Evolutionary conservation across 2,113 vertebrate species (phyloP).

Genomic region (Dryoscopus gambensis): DNA sequence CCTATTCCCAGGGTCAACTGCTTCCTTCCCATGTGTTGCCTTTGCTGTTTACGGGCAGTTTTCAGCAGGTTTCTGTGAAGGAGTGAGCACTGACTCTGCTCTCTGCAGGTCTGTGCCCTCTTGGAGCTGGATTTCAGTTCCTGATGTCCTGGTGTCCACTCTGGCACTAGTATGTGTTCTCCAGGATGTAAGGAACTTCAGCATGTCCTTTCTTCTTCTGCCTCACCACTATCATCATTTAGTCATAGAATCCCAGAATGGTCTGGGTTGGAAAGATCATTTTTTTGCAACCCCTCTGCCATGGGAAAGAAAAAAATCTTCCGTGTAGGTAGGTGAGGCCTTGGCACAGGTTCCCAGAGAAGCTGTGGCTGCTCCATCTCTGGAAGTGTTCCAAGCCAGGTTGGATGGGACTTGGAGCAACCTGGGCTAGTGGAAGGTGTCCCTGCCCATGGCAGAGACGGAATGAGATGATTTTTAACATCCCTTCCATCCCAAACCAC

Average conservation of each 20-base stretch:
- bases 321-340: not conserved
- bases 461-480: not conserved
- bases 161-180: not conserved
- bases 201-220: not conserved
- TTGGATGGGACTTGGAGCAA: accelerated
- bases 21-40: accelerated
- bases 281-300: not conserved
- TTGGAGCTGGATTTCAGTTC: not conserved
- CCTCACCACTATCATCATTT: not conserved
- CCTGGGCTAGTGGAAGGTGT: not conserved
- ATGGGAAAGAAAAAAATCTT: not conserved
- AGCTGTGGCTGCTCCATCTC: not conserved
- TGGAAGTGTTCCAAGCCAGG: not conserved
- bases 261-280: not conserved
- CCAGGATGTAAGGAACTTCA: not conserved
- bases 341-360: not conserved
- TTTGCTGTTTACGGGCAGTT: not conserved
- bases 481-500: not conserved
- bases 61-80: not conserved
- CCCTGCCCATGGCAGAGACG: not conserved
- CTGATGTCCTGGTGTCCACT: accelerated
- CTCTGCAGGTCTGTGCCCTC: not conserved
- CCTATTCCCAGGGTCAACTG: accelerated
- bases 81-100: not conserved
- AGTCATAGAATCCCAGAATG: not conserved